Evolutionary conservation across 2,888 invertebrate species (phyloP).

Genomic region (Eustalomyia histrio): DNA sequence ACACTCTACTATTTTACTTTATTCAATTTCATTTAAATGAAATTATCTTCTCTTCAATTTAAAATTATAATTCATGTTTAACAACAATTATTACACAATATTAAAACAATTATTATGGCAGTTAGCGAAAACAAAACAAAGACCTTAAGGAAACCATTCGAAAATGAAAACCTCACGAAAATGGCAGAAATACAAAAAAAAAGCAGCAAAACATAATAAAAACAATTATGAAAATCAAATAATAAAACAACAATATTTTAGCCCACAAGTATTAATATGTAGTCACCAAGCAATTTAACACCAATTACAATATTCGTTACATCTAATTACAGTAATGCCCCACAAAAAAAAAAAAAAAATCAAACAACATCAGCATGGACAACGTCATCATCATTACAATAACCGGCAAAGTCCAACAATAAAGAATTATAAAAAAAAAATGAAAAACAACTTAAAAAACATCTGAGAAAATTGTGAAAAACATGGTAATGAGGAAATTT

Average conservation of each 20-base stretch:
- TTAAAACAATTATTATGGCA: slow-evolving; percentile 49
- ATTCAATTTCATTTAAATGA: too few species aligned
- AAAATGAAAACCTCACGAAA: slow-evolving; percentile 1
- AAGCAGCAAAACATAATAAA: slow-evolving; percentile 40
- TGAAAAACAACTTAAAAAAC: slow-evolving; percentile 1
- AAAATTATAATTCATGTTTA: neutral
- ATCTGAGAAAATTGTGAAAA: neutral
- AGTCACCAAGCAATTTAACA: slow-evolving; percentile 78
- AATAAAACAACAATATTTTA: slow-evolving; percentile 61
- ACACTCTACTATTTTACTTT: too few species aligned
- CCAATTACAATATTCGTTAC: slow-evolving; percentile 80
- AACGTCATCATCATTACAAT: slow-evolving; percentile 7
- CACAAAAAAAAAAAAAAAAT: slow-evolving; percentile 14
- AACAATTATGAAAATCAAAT: slow-evolving; percentile 64
- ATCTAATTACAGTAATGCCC: slow-evolving; percentile 75
- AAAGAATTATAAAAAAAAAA: slow-evolving; percentile 39
- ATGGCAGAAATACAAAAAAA: slow-evolving; percentile 20
- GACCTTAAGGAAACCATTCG: slow-evolving; percentile 45
- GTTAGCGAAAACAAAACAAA: slow-evolving; percentile 47
- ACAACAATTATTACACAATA: slow-evolving; percentile 27
- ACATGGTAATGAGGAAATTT: slow-evolving; percentile 59
- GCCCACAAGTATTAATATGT: slow-evolving; percentile 74
- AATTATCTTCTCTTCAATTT: neutral
- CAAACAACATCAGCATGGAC: neutral
- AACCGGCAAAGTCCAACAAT: slow-evolving; percentile 14